Evolutionary conservation across 2,888 invertebrate species (phyloP), one percentile per base, ranked within the genome.

Genomic region (Synergus laeviventris): DNA sequence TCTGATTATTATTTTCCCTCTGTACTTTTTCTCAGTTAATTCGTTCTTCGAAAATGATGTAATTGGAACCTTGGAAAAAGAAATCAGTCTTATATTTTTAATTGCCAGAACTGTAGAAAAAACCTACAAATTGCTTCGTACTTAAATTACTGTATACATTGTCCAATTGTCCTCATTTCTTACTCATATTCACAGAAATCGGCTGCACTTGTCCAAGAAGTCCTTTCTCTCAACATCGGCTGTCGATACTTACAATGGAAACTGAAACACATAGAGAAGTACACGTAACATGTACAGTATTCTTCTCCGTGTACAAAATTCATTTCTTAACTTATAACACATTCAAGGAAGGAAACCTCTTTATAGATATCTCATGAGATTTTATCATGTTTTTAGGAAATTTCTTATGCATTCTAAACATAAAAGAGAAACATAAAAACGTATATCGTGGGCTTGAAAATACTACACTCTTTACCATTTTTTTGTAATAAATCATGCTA

Each of bases 121-220:
- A 56, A 21, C 21, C 2, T 11, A 21, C 21, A 56, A 56, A 12
- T 56, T 56, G 1, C 56, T 56, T 56, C 5, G 56, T 56, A 21
- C 12, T 21, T 56, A 21, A 56, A 21, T 56, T 45, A 16, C 45
- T 21, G 3, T 21, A 1, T 4, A 56, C 4, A 21, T 56, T 56
- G 21, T 12, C 56, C 21, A 21, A 12, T 56, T 56, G 21, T 21
- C 54, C 54, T 56, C 2, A 56, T 56, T 56, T 21, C 14, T 64
- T 16, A 45, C 14, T 49, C 24, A 66, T 45, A n/a, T n/a, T 66
- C 45, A 49, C 45, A 31, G 66, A 66, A 66, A 66, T 24, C 31
- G n/a, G n/a, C n/a, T 21, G 66, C 45, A 66, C 24, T 42, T 66
- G 42, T 66, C 66, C 66, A 45, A 66, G 21, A 24, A 70, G 31